Evolutionary conservation across 1,140 invertebrate species (phyloP).

Genomic region (Leptinotarsa defecta): DNA sequence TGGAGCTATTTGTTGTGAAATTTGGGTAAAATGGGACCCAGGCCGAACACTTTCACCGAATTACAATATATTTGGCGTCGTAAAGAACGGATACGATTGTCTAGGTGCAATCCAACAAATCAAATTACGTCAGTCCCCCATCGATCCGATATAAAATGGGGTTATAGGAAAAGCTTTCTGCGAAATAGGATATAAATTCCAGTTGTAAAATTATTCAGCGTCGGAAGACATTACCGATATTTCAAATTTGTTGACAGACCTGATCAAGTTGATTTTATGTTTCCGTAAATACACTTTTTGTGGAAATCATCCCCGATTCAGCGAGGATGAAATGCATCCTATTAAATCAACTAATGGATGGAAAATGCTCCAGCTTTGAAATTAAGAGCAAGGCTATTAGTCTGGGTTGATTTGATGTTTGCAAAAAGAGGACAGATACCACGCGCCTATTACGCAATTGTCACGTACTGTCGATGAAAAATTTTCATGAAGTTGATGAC

Average conservation of each 20-base stretch:
- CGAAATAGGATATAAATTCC: conserved; percentile 20
- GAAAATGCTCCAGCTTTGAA: not conserved
- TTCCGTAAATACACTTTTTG: not conserved
- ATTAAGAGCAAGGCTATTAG: not conserved
- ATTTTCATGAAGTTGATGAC: no score
- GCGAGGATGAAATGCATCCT: not conserved
- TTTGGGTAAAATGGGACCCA: conserved; percentile 31
- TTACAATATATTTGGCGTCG: conserved; percentile 27
- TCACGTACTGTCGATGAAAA: no score
- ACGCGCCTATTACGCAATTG: no score
- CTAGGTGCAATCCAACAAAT: conserved; percentile 30
- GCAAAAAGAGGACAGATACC: no score
- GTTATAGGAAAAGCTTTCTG: conserved; percentile 23
- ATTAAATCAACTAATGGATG: not conserved
- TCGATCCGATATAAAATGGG: conserved; percentile 22
- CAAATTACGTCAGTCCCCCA: conserved; percentile 26
- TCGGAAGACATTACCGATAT: not conserved
- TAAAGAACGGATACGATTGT: conserved; percentile 23
- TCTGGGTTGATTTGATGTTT: not conserved
- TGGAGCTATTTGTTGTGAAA: conserved; percentile 44
- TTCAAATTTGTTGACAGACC: not conserved
- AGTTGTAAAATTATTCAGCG: conserved; percentile 20
- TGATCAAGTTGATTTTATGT: not conserved
- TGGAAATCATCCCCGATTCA: not conserved
- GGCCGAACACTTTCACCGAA: conserved; percentile 14